phyloP scores from a whole-genome alignment of 2,888 invertebrate species.

The Allacma fusca region DNA sequence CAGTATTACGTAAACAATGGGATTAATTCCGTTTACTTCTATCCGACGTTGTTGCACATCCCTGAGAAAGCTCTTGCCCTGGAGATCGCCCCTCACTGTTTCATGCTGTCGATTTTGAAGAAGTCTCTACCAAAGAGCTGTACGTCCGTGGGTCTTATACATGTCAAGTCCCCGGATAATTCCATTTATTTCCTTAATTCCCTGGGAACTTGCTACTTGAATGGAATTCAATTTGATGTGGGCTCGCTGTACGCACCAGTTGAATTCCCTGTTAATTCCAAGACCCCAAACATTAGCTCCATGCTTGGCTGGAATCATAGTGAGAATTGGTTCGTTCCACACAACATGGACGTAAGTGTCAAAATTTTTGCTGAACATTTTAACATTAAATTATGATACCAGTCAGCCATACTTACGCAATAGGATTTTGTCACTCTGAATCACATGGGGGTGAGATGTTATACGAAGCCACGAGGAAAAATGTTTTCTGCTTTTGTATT shows the following conservation, averaged over 20 bases:
- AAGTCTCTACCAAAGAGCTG: conserved; percentile 66
- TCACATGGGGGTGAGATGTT: too few species aligned
- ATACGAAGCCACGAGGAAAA: too few species aligned
- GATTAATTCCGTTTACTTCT: conserved; percentile 67
- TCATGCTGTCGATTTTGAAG: conserved; percentile 68
- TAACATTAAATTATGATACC: too few species aligned
- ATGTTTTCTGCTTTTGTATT: too few species aligned
- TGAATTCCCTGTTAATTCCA: conserved; percentile 82
- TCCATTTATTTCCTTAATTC: conserved; percentile 67
- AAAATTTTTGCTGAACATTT: too few species aligned
- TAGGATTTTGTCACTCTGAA: too few species aligned
- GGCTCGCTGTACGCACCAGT: conserved; percentile 79
- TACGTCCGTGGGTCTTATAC: conserved; percentile 64
- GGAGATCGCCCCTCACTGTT: conserved; percentile 65
- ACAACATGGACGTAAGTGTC: conserved; percentile 41
- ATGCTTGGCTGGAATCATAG: conserved; percentile 87
- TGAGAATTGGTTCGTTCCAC: conserved; percentile 64
- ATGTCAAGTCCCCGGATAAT: conserved; percentile 63
- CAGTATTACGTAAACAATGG: conserved; percentile 69
- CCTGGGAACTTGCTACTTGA: conserved; percentile 77
- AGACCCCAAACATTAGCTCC: conserved; percentile 84
- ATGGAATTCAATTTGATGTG: conserved; percentile 78
- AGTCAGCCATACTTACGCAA: too few species aligned
- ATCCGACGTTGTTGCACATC: conserved; percentile 68
- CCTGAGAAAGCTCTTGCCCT: conserved; percentile 67